phyloP scores from a whole-genome alignment of 2,797 vertebrate species.

The Rhincodon typus region DNA sequence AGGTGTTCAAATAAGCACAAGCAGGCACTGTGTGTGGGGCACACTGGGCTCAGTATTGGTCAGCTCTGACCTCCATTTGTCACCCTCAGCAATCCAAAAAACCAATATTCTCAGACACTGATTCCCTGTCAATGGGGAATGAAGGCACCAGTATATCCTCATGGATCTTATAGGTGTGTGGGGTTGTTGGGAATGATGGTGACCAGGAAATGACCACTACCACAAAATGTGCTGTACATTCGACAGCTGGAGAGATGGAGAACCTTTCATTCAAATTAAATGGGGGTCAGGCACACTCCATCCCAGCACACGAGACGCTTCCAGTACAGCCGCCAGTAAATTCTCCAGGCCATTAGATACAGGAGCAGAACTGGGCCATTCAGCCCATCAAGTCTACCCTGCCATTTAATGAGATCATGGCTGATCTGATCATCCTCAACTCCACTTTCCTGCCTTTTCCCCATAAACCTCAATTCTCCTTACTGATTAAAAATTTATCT shows the following conservation, averaged over 20 bases:
- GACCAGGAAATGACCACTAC: background rate
- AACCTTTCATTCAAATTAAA: background rate
- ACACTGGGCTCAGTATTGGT: background rate
- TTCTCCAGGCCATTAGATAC: no score
- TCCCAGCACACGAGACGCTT: background rate
- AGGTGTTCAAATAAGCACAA: background rate
- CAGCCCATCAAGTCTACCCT: no score
- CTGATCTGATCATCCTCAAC: no score
- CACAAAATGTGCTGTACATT: background rate
- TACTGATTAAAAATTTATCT: no score
- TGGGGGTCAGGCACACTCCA: background rate
- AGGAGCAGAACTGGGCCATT: no score
- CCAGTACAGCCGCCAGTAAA: background rate
- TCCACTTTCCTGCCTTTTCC: no score
- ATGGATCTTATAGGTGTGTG: no score
- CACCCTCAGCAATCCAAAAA: no score
- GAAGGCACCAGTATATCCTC: background rate
- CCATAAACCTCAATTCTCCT: no score
- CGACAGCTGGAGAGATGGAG: background rate
- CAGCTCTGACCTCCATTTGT: background rate
- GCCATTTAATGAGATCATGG: no score
- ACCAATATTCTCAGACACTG: no score
- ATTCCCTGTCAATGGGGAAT: background rate
- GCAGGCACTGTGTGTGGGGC: background rate
- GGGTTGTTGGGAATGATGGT: no score